Evolutionary conservation across 1,140 invertebrate species (phyloP).

Genomic region (Caenorhabditis remanei): DNA sequence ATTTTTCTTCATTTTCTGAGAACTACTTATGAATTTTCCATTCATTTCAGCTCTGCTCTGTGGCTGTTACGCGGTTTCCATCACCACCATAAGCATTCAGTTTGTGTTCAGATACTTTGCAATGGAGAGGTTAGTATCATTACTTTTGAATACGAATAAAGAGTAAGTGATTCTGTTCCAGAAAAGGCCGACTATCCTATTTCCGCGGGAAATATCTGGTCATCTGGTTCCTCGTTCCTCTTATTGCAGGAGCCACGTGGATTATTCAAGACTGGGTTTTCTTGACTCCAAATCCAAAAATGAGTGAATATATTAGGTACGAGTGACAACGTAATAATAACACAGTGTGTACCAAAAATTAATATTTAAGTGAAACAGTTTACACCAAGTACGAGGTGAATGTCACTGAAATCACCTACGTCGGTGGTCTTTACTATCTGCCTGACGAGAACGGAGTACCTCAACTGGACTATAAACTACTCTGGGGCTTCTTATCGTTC

Average conservation of each 20-base stretch:
- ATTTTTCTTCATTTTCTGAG: neutral
- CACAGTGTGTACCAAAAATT: neutral
- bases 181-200: conserved; percentile 23
- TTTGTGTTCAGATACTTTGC: conserved; percentile 31
- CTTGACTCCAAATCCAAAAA: neutral
- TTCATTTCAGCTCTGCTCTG: neutral
- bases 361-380: conserved; percentile 13
- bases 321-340: neutral
- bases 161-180: neutral
- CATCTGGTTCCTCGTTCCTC: conserved; percentile 14
- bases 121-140: conserved; percentile 12
- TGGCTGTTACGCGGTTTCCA: conserved; percentile 20
- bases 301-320: conserved; percentile 1
- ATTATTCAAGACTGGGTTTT: conserved; percentile 1
- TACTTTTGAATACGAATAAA: neutral
- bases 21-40: neutral
- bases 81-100: conserved; percentile 35
- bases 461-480: neutral
- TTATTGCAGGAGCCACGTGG: neutral
- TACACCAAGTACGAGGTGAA: neutral
- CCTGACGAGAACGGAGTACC: neutral
- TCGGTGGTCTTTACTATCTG: neutral
- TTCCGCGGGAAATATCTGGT: conserved; percentile 17
- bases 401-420: conserved; percentile 22
- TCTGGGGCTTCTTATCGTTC: neutral